Conservation (phyloP, 2,113 vertebrate genomes). For the Serilophus lunatus region DNA sequence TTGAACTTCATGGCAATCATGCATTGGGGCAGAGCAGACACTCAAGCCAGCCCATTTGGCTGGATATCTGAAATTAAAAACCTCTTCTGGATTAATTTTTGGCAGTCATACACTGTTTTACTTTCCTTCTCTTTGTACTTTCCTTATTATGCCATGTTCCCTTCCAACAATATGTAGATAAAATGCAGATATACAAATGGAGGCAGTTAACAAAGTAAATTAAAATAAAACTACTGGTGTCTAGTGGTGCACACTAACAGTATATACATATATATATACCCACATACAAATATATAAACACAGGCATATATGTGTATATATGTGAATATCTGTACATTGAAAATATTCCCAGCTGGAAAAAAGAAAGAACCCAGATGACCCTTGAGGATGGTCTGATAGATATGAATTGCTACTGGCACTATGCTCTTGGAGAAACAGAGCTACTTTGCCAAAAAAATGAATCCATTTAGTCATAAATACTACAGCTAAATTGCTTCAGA, state of each 20-base stretch:
- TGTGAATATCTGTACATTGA: background rate
- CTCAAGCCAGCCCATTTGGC: background rate
- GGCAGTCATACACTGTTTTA: background rate
- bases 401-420: background rate
- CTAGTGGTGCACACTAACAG: background rate
- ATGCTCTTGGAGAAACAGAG: background rate
- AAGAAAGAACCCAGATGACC: background rate
- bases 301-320: background rate
- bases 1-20: background rate
- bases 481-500: background rate
- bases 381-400: background rate
- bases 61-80: background rate
- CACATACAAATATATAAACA: background rate
- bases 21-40: background rate
- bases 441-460: constrained; percentile 8
- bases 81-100: background rate
- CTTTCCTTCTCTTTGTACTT: background rate
- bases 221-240: background rate
- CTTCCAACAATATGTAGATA: background rate
- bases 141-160: background rate
- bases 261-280: background rate
- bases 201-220: background rate
- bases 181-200: background rate
- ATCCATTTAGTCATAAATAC: background rate
- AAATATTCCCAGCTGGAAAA: background rate